Conservation (phyloP, 2,113 vertebrate genomes). For the Tricholaema leucomelas region DNA sequence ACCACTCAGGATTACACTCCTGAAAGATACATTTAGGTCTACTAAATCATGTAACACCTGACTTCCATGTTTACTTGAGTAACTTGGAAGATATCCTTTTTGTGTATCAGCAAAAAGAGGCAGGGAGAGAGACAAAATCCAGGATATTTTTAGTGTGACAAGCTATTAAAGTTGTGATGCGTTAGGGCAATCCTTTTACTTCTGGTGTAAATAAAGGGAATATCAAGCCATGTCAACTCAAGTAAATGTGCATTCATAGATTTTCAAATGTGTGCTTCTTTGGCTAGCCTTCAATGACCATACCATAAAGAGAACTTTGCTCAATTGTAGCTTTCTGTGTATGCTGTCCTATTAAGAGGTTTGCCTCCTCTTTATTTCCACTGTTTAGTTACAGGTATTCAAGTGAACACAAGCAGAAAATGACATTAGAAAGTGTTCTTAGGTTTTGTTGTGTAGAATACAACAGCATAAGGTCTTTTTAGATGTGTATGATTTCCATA, state of each 20-base stretch:
- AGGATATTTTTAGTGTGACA: not conserved
- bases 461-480: not conserved
- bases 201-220: not conserved
- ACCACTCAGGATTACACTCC: not conserved
- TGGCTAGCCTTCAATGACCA: accelerated
- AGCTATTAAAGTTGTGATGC: not conserved
- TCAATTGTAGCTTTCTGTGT: not conserved
- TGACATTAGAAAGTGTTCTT: not conserved
- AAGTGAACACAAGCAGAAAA: not conserved
- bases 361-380: not conserved
- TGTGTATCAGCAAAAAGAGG: not conserved
- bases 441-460: not conserved
- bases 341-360: not conserved
- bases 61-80: not conserved
- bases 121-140: not conserved
- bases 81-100: not conserved
- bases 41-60: not conserved
- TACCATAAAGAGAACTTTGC: not conserved
- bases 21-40: not conserved
- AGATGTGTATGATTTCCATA: not conserved
- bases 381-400: not conserved
- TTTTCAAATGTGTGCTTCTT: not conserved
- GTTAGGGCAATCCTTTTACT: not conserved
- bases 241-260: not conserved
- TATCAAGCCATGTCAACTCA: not conserved